Conservation (phyloP, 2,797 vertebrate genomes). For the Pangasius larnaudii region DNA sequence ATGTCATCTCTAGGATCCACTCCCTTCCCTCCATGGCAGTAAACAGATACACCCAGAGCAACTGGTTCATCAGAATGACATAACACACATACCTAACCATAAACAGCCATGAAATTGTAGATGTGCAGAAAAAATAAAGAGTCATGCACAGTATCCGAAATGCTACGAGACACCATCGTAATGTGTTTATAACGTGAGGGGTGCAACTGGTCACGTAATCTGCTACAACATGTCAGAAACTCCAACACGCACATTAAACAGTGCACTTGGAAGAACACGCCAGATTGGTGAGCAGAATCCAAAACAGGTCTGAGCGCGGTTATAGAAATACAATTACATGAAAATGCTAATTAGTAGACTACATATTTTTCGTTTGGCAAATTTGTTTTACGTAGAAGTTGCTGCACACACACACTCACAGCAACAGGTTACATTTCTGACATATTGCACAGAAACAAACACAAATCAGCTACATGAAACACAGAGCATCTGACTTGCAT, state of each 20-base stretch:
- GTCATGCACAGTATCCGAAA: background rate
- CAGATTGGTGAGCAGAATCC: background rate
- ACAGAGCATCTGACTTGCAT: background rate
- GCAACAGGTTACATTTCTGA: background rate
- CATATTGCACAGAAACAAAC: background rate
- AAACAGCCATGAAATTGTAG: background rate
- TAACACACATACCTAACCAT: background rate
- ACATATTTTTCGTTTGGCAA: background rate
- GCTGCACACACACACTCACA: background rate
- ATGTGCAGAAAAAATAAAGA: background rate
- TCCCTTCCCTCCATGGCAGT: conserved; percentile 40
- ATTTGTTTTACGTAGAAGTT: background rate
- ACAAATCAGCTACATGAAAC: background rate
- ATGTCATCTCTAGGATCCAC: conserved; percentile 36
- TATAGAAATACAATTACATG: background rate
- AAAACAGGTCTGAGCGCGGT: background rate
- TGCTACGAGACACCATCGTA: background rate
- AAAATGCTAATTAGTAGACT: background rate
- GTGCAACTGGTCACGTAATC: background rate
- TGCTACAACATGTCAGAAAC: background rate
- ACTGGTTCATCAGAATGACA: conserved; percentile 20
- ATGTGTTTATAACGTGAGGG: background rate
- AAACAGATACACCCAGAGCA: conserved; percentile 45
- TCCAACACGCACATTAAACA: background rate
- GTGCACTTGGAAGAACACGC: background rate